These are phyloP conservation scores for Nasonia giraulti DNA, from an alignment of 1,140 invertebrate species.

Conservation along the genomic window DNA sequence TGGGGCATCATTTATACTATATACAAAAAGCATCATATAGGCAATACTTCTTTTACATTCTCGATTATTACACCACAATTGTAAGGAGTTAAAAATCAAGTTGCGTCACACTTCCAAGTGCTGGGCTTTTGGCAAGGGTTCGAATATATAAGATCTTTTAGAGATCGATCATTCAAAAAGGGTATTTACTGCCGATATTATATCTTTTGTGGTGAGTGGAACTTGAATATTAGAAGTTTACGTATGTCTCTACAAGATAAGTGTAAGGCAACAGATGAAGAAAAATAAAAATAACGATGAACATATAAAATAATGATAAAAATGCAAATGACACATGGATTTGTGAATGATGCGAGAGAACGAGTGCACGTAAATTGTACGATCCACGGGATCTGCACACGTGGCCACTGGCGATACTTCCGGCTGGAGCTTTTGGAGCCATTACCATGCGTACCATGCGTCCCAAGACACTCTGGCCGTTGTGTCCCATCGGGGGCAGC, in stretches of 20 bases:
- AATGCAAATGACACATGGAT: slow-evolving; percentile 36
- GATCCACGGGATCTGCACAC: slow-evolving; percentile 27
- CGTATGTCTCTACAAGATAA: slow-evolving; percentile 40
- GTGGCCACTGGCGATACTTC: slow-evolving; percentile 8
- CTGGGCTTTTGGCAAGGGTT: neutral
- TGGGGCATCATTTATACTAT: slow-evolving; percentile 41
- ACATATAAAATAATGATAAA: slow-evolving; percentile 16
- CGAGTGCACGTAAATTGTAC: slow-evolving; percentile 38
- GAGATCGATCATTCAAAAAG: slow-evolving; percentile 46
- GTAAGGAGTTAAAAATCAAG: neutral
- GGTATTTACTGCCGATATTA: slow-evolving; percentile 53
- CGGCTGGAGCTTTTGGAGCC: slow-evolving; percentile 55
- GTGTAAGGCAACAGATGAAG: slow-evolving; percentile 26
- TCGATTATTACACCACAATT: neutral
- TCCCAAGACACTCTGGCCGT: slow-evolving; percentile 47
- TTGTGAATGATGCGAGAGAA: slow-evolving; percentile 42
- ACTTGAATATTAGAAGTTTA: slow-evolving; percentile 46
- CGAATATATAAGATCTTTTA: slow-evolving; percentile 22
- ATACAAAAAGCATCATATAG: slow-evolving; percentile 24
- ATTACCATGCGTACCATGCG: slow-evolving; percentile 61
- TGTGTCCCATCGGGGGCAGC: slow-evolving; percentile 12
- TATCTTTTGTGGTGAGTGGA: slow-evolving; percentile 47
- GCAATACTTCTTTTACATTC: slow-evolving; percentile 36
- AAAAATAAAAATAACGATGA: slow-evolving; percentile 28
- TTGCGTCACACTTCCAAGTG: slow-evolving; percentile 16